Evolutionary conservation across 2,888 invertebrate genomes (phyloP), one percentile per base, ranked within the genome.

Genomic region (Drosophila eohydei): DNA sequence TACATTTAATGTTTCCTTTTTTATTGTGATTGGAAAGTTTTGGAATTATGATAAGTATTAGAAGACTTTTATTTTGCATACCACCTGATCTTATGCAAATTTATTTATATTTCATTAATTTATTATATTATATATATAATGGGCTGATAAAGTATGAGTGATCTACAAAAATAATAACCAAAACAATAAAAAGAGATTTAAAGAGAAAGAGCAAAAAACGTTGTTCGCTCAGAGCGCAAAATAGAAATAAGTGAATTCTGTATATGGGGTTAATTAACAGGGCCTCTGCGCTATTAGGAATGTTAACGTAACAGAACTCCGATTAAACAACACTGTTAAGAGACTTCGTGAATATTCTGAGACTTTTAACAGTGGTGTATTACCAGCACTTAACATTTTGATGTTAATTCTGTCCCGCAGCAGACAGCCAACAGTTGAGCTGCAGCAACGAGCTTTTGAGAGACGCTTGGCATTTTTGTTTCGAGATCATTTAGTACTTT

Each of bases 361-460:
- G 21, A 21, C 21, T 41, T n/a, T 41, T 41, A 41, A 41, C 16
- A 40, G 41, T 16, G 16, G 6, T 26, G 6, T 2, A 21, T 32
- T 16, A 11, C 9, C 26, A 12, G 16, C 21, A 51, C 7, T 38
- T 51, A 52, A 26, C 52, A 52, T 14, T 30, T 14, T 5, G 0
- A 21, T 56, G 32, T 43, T 56, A 14, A 14, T 4, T 4, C 2
- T 12, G 12, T 8, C 1, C 34, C 57, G 34, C 4, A 64, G 21
- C 79, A 64, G 14, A 0, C 51, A 57, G 60, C 57, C 50, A 48
- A 32, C 2, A 14, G 34, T 12, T 28, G 5, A 26, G 12, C 40
- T 28, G 41, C n/a, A 54, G 4, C 64, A 70, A 9, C 11, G 16
- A 73, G 76, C 70, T 70, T 46, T 48, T 46, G 40, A 69, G 21